These are phyloP conservation scores for Drosophila nebulosa DNA, from an alignment of 1,140 invertebrate species.

Conservation along the genomic window DNA sequence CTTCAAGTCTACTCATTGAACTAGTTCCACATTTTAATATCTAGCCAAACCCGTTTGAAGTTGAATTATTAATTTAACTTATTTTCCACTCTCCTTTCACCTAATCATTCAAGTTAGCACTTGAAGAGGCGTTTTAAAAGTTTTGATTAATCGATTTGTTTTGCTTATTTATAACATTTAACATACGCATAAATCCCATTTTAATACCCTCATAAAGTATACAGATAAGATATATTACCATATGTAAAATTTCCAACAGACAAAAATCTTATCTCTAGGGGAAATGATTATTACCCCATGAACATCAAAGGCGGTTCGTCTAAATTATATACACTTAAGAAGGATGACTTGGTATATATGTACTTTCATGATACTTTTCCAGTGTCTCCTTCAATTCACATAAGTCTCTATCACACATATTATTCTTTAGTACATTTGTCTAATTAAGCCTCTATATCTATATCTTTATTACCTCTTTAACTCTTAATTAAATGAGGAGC, in stretches of 20 bases:
- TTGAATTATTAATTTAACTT: not conserved
- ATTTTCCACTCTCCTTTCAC: not conserved
- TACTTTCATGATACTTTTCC: not conserved
- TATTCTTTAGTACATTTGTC: too few relatives aligned
- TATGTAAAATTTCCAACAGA: not conserved
- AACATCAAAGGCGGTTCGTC: not conserved
- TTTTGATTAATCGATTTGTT: conserved; percentile 4
- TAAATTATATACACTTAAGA: not conserved
- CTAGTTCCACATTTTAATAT: not conserved
- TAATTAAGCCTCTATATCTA: too few relatives aligned
- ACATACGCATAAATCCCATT: conserved; percentile 49
- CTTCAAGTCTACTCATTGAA: too few relatives aligned
- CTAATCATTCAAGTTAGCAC: not conserved
- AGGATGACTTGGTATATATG: not conserved
- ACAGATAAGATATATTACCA: conserved; percentile 7
- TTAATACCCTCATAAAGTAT: not conserved
- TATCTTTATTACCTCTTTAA: too few relatives aligned
- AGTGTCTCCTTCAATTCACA: not conserved
- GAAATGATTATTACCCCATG: not conserved
- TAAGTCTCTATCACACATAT: too few relatives aligned
- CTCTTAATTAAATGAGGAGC: not conserved
- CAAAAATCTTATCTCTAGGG: not conserved
- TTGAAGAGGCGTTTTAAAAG: not conserved
- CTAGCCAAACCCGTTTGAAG: not conserved
- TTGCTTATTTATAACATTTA: conserved; percentile 17